Evolutionary conservation across 1,140 invertebrate species (phyloP), one percentile per base, ranked within the genome.

Genomic region (Euura lappo): DNA sequence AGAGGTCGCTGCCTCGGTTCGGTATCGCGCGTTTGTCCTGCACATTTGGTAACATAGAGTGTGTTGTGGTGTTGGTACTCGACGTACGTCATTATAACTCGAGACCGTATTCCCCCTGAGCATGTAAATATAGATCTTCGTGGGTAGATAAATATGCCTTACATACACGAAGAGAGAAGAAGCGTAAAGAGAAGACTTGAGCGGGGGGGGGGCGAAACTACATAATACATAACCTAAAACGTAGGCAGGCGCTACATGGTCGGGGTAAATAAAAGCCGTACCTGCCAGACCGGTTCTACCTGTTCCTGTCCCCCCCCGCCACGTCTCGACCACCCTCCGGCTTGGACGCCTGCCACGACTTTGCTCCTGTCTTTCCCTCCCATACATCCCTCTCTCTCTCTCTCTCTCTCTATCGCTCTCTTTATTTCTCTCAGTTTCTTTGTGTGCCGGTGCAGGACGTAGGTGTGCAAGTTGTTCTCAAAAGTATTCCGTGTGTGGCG

Each of bases 211-310:
- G 77, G 73, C 76, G 77, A 81, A 74, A 79, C 82, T 81, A 79
- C 80, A 83, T 84, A 86, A 84, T 81, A 82, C 82, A 84, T 83
- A 85, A 84, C 76, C 76, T 77, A 64, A 5, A 77, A 44, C 13
- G 75, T 45, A 47, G n/a, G 72, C 42, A 75, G 74, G 78, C 78
- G 78, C 78, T 84, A 81, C 77, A 80, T 81, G 80, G 79, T 78
- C 81, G 77, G 28, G 75, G 79, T 84, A 84, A 85, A 84, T 86
- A 77, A 81, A 76, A 84, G 79, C 78, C 71, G 76, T 85, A 87
- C 85, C 83, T 84, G 85, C 83, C 83, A 75, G 81, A 86, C 86
- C 84, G 85, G 86, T 87, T 87, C 82, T 76, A 70, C 77, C 51
- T 60, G 51, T 75, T 69, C 72, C 44, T 8, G 66, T 68, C 66